Conservation (phyloP, 2,888 invertebrate genomes). For the Chaetogeoica ovagalla region DNA sequence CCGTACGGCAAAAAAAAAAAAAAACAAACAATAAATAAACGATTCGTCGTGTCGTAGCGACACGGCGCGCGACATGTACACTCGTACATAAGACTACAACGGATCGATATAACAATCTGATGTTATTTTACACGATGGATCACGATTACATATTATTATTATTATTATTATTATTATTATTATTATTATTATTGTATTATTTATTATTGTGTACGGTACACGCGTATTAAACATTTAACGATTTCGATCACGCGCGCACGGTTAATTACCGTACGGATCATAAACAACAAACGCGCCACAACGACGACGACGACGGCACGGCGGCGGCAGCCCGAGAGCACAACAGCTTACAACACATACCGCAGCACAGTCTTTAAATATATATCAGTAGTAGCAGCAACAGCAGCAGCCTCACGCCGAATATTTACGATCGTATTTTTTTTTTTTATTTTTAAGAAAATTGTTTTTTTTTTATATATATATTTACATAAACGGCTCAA, state of each 20-base stretch:
- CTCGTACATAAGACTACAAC: too few species aligned
- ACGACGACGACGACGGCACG: slow-evolving; percentile 13
- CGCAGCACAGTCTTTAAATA: too few species aligned
- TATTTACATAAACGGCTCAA: slow-evolving; percentile 28
- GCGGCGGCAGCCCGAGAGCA: slow-evolving; percentile 31
- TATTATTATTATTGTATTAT: too few species aligned
- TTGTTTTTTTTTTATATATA: neutral
- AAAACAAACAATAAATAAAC: neutral
- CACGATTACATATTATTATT: slow-evolving; percentile 13
- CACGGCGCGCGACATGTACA: neutral
- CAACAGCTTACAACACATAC: neutral
- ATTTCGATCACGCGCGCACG: slow-evolving; percentile 46
- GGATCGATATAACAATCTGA: neutral
- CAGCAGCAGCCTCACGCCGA: slow-evolving; percentile 30
- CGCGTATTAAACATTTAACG: slow-evolving; percentile 5
- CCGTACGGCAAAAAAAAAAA: neutral
- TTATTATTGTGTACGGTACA: neutral
- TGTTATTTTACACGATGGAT: slow-evolving; percentile 46
- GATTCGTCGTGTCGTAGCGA: slow-evolving; percentile 15
- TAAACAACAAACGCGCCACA: slow-evolving; percentile 19
- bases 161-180: too few species aligned
- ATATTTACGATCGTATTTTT: slow-evolving; percentile 50
- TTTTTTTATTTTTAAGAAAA: neutral
- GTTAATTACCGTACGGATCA: slow-evolving; percentile 46
- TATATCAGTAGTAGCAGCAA: neutral